Base-by-base conservation (phyloP, 1,140 invertebrate species). In the Venturia canescens region DNA sequence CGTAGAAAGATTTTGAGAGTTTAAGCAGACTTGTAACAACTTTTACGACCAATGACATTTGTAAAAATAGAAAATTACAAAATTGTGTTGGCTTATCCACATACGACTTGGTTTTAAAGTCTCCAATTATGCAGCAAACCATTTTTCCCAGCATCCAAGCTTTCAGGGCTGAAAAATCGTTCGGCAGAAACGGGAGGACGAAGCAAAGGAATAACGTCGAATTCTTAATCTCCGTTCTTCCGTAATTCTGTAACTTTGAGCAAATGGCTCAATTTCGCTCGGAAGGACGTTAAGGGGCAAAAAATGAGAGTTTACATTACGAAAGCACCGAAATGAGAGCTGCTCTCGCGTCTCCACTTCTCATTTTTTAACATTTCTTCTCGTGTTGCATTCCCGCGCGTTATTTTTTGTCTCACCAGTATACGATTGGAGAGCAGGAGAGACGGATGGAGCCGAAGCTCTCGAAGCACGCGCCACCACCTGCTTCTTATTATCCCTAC, bases 401-500 rank as follows among this genome's bases (percentile, higher is more conserved):
- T 44, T 66, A 18, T 66, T 69, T 69, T 69, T 34, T 31, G 29
- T 69, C 29, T 69, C 66, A 31, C 18, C 29, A 44, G 27, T 69
- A n/a, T n/a, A 31, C 66, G 48, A 70, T 81, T 79, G 84, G 85
- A 84, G 84, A 86, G n/a, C n/a, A n/a, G 84, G 81, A 83, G 66
- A 69, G 29, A 85, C 78, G 44, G 78, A 60, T 74, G 78, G 78
- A 84, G 66, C 26, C 29, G 66, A 69, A 69, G 66, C 60, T 26
- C 60, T 63, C 79, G 80, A 84, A 83, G 57, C 87, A 88, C 87
- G 87, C 86, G 86, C 86, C 84, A 79, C 80, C 85, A 87, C 85
- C 87, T 88, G 87, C 86, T 88, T 84, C 84, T 86, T 84, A 86
- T 86, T 85, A 86, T 85, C 84, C 82, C 81, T 82, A 81, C 83